phyloP scores from a whole-genome alignment of 2,797 vertebrate genomes.

The Acestrorhynchus altus region DNA sequence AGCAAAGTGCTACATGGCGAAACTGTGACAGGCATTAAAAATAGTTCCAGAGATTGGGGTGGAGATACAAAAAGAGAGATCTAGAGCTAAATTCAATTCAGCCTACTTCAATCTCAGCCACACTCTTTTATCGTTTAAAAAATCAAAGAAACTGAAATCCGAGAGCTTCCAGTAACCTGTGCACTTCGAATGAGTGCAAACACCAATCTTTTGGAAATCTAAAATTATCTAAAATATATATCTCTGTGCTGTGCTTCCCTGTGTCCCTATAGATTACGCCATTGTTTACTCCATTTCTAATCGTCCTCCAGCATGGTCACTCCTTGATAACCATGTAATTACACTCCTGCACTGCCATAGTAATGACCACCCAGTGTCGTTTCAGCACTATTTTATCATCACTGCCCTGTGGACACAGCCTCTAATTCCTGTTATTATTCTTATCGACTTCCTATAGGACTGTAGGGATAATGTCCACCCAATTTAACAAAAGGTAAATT shows the following conservation, averaged over 20 bases:
- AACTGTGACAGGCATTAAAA: constrained; percentile 34
- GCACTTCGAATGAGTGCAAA: constrained; percentile 1
- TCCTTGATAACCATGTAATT: constrained; percentile 31
- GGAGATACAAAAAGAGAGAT: constrained; percentile 10
- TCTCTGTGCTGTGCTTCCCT: constrained; percentile 3
- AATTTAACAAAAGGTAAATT: constrained; percentile 38
- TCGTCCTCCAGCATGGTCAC: background rate
- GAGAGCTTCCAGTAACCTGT: background rate
- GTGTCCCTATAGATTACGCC: background rate
- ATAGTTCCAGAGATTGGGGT: constrained; percentile 37
- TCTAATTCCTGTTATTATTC: constrained; percentile 42
- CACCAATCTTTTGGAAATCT: constrained; percentile 7
- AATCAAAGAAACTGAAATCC: constrained; percentile 23
- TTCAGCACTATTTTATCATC: constrained; percentile 11
- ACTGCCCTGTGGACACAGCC: constrained; percentile 23
- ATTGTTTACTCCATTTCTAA: constrained; percentile 19
- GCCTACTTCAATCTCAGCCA: constrained; percentile 17
- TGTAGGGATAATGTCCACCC: constrained; percentile 38
- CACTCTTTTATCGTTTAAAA: constrained; percentile 23
- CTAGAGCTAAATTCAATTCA: constrained; percentile 45
- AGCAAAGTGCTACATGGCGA: constrained; percentile 17
- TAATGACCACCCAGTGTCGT: constrained; percentile 34
- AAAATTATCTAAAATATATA: too few relatives aligned
- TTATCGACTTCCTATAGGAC: constrained; percentile 46
- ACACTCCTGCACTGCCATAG: constrained; percentile 6